Base-by-base conservation (phyloP, 2,888 invertebrate species). In the Drosophila putrida region DNA sequence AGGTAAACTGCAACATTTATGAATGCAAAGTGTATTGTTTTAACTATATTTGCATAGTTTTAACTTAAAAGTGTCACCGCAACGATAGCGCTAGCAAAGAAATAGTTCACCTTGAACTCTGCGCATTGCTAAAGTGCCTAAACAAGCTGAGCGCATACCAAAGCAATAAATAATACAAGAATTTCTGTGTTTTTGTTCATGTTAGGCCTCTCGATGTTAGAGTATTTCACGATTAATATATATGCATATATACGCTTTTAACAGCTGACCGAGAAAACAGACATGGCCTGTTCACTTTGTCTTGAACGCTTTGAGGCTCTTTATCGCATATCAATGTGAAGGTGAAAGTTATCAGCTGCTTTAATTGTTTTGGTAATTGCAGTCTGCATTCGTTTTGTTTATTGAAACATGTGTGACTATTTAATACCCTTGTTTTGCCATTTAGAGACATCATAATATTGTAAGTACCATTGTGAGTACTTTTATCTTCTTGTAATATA, bases 341-440 rank as follows among this genome's bases (percentile, higher is more conserved):
- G 88, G 85, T 85, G 86, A 85, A 85, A 85, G 85, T 85, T 80
- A 82, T 74, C 86, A 79, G 80, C 88, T 79, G 79, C 36, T 57
- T 46, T 28, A 31, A 27, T 57, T 46, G 57, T 46, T 61, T 44
- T 44, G 62, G 31, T 44, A 49, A 54, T 44, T 53, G 41, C 46
- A 54, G 68, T 60, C 63, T 68, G 44, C 60, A 60, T 64, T 44
- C 27, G 39, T 49, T 53, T 53, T 33, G 5, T 4, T 13, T 11
- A 10, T 9, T 6, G 1, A 6, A n/a, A 6, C 8, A 38, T 27
- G 55, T 31, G 39, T 25, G 38, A 55, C 38, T 25, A 11, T 15
- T 49, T 13, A 28, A 69, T 64, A 28, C 60, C 20, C 58, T 74
- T 13, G 8, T 38, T 9, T 2, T 54, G 31, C 2, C 2, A 11